A percentile compares a stretch with the other conserved stretches of the same genome.
Evolutionary conservation across 2,888 invertebrate species (phyloP).

Genomic region (Phlogophora meticulosa): DNA sequence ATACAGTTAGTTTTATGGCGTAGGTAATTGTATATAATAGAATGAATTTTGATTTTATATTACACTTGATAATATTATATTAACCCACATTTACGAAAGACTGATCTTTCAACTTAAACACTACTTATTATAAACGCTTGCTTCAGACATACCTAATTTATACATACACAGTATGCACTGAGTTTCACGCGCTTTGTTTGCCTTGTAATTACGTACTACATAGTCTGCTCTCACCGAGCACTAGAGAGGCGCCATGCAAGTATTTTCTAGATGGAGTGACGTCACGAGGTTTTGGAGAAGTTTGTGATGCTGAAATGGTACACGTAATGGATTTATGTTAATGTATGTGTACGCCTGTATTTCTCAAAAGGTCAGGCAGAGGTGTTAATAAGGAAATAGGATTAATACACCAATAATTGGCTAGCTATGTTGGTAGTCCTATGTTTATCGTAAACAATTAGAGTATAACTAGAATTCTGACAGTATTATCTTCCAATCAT

Average conservation of each 20-base stretch:
- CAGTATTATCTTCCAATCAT: no score
- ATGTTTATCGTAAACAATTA: no score
- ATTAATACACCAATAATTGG: no score
- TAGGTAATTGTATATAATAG: no score
- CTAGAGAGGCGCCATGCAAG: conserved; percentile 17
- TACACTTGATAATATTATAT: background rate
- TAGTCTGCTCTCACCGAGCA: conserved; percentile 31
- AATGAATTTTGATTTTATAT: no score
- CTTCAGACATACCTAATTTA: background rate
- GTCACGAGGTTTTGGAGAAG: background rate
- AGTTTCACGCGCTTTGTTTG: conserved; percentile 54
- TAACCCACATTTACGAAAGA: background rate
- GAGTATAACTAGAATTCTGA: no score
- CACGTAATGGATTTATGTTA: conserved; percentile 40
- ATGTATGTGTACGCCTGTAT: conserved; percentile 24
- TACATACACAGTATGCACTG: conserved; percentile 8
- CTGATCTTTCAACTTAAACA: background rate
- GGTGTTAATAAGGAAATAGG: conserved; percentile 9
- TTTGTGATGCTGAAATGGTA: conserved; percentile 18
- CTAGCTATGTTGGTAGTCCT: no score
- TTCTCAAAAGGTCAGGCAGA: no score
- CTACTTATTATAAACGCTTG: background rate
- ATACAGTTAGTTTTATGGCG: no score
- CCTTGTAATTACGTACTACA: conserved; percentile 44
- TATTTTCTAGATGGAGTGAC: conserved; percentile 32